phyloP scores from a whole-genome alignment of 2,888 invertebrate species.

The Lampropteryx suffumata region DNA sequence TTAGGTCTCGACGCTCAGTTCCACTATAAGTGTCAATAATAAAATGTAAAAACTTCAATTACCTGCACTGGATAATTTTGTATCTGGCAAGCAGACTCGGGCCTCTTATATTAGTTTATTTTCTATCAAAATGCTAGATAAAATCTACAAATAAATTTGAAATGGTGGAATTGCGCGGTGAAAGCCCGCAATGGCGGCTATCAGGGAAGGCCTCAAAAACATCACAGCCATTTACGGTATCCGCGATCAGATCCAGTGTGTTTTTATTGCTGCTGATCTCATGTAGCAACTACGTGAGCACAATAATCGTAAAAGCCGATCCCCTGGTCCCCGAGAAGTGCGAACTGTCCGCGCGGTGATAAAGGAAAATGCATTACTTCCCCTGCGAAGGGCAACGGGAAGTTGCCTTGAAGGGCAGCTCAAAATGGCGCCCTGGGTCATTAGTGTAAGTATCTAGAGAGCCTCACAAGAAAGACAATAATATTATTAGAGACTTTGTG shows the following conservation, averaged over 20 bases:
- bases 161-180: conserved; percentile 17
- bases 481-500: background rate
- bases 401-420: conserved; percentile 70
- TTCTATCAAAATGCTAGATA: background rate
- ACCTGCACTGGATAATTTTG: too few relatives aligned
- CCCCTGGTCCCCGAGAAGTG: conserved; percentile 72
- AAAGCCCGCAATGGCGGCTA: conserved; percentile 26
- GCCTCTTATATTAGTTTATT: too few relatives aligned
- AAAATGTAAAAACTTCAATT: too few relatives aligned
- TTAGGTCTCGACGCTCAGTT: too few relatives aligned
- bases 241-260: conserved; percentile 54
- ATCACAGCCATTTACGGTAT: conserved; percentile 46
- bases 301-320: conserved; percentile 78
- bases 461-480: background rate
- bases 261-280: conserved; percentile 60
- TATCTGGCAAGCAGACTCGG: too few relatives aligned
- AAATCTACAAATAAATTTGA: conserved; percentile 8
- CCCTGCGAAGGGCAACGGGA: conserved; percentile 60
- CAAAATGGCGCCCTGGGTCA: conserved; percentile 71
- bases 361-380: conserved; percentile 82
- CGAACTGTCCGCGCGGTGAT: conserved; percentile 76
- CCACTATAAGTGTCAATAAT: too few relatives aligned
- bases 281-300: conserved; percentile 66
- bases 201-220: conserved; percentile 27
- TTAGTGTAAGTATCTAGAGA: conserved; percentile 59